A percentile compares a stretch with the other conserved stretches of the same genome.
Evolutionary conservation across 2,113 vertebrate species (phyloP).

Genomic region (Chauna torquata): DNA sequence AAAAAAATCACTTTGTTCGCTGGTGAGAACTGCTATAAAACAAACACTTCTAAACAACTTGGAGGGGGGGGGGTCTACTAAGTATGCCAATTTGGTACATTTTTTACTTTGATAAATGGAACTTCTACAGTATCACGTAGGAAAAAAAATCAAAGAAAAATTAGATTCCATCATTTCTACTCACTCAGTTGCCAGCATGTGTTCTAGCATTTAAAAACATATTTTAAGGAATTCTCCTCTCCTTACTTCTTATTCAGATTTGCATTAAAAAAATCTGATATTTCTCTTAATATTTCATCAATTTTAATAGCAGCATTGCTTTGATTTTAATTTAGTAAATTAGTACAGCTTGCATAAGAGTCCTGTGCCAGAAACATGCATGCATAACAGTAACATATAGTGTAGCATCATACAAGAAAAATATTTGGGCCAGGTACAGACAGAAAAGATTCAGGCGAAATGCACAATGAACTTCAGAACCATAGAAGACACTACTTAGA

Average conservation of each 20-base stretch:
- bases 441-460: not conserved
- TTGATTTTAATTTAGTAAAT: not conserved
- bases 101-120: not conserved
- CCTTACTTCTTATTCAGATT: not conserved
- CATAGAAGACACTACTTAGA: not conserved
- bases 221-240: not conserved
- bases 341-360: not conserved
- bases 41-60: not conserved
- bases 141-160: not conserved
- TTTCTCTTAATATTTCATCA: not conserved
- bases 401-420: not conserved
- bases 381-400: rapidly evolving
- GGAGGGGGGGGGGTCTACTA: not conserved
- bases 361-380: not conserved
- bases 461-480: not conserved
- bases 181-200: not conserved
- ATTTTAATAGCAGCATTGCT: not conserved
- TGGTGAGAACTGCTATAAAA: not conserved
- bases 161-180: not conserved
- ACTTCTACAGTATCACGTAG: not conserved
- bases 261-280: not conserved
- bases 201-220: not conserved
- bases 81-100: not conserved
- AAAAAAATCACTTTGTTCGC: not conserved
- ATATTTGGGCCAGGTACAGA: not conserved